Conservation (phyloP, 2,113 vertebrate species). For the Ctenodactylus gundi region DNA sequence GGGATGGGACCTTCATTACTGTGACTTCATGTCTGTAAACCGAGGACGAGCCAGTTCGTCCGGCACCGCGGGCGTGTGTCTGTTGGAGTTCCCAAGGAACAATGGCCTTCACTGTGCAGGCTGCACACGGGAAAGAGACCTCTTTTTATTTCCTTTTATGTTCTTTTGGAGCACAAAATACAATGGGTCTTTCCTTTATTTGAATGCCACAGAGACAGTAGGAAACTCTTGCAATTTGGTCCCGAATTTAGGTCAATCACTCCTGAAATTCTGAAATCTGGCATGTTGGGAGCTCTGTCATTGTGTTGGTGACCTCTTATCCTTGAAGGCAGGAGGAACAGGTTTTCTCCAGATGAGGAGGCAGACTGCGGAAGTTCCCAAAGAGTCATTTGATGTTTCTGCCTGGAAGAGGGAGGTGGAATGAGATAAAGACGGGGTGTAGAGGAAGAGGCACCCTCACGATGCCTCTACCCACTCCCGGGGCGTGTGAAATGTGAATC, state of each 20-base stretch:
- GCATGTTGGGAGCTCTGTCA: neutral
- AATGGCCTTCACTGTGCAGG: conserved; percentile 62
- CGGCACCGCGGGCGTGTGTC: neutral
- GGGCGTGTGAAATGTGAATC: neutral
- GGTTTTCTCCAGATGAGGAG: conserved; percentile 45
- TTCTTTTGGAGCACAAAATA: conserved; percentile 30
- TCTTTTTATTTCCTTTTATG: conserved; percentile 68
- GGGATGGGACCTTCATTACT: neutral
- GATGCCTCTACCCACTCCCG: neutral
- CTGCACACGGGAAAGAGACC: conserved; percentile 53
- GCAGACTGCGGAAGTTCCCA: conserved; percentile 63
- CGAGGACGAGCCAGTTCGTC: conserved; percentile 63
- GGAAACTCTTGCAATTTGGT: neutral
- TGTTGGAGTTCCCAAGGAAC: conserved; percentile 41
- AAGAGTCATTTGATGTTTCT: conserved; percentile 1
- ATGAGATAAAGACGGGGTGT: conserved; percentile 7
- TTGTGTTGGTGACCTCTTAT: neutral
- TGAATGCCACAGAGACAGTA: neutral
- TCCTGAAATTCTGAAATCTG: neutral
- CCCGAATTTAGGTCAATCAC: neutral
- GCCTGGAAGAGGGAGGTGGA: conserved; percentile 34
- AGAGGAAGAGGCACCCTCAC: neutral
- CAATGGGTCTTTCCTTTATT: neutral
- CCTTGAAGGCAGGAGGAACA: conserved; percentile 19
- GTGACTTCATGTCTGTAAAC: conserved; percentile 60